A percentile compares a stretch with the other conserved stretches of the same genome.
These are phyloP conservation scores for Fulmarus glacialis DNA, from an alignment of 2,113 vertebrate genomes.

Conservation along the genomic window DNA sequence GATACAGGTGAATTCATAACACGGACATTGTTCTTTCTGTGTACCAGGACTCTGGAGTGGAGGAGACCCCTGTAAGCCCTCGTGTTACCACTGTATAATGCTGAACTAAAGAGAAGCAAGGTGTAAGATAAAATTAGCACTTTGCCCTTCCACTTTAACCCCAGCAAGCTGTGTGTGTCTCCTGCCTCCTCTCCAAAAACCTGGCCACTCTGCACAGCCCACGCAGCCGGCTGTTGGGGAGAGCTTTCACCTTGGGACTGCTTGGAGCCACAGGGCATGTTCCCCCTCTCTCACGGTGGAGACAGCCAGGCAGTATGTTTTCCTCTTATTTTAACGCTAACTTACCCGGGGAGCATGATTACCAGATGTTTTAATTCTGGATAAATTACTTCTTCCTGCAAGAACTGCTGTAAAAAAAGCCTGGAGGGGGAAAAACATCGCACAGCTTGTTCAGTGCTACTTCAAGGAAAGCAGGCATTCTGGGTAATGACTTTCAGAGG, in stretches of 20 bases:
- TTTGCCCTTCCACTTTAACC: neutral
- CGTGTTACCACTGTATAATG: accelerated
- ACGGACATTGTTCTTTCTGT: neutral
- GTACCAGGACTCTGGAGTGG: neutral
- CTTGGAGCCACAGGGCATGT: accelerated
- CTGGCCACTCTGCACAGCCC: neutral
- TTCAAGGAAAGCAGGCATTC: slow-evolving; percentile 3
- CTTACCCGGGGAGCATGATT: neutral
- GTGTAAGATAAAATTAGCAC: neutral
- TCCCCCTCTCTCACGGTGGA: neutral
- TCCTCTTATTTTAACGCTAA: neutral
- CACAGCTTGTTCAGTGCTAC: slow-evolving; percentile 21
- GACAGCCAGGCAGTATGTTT: neutral
- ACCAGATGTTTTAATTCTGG: slow-evolving; percentile 50
- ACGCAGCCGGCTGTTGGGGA: accelerated
- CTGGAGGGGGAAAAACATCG: slow-evolving; percentile 4
- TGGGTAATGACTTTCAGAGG: slow-evolving; percentile 39
- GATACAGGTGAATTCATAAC: neutral
- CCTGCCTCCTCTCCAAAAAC: neutral
- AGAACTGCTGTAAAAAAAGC: neutral
- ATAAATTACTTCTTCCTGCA: slow-evolving; percentile 49
- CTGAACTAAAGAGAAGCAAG: neutral
- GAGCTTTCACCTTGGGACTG: neutral
- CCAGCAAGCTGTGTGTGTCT: neutral
- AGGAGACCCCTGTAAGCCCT: neutral